Percentiles rank a stretch among this genome's conserved stretches.
These are phyloP conservation scores for Drosophila fulvimacula DNA, from an alignment of 2,888 invertebrate genomes.

Conservation along the genomic window DNA sequence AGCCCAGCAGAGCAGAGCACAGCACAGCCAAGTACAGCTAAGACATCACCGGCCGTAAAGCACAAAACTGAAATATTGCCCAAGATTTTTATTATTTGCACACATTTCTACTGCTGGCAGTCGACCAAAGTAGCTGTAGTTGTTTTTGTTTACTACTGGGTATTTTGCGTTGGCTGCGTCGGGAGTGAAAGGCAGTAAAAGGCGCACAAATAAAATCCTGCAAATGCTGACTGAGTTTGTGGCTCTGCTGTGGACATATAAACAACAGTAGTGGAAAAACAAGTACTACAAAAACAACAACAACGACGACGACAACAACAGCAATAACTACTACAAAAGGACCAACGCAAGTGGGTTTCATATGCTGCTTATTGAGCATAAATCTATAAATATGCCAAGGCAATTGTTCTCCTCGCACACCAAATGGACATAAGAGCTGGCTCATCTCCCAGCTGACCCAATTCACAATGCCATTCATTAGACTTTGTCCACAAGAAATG, in stretches of 20 bases:
- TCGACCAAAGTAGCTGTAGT: slow-evolving; percentile 50
- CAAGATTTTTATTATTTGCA: slow-evolving; percentile 71
- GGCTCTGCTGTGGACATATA: slow-evolving; percentile 54
- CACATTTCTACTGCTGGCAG: slow-evolving; percentile 45
- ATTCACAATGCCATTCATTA: slow-evolving; percentile 36
- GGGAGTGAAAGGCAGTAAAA: slow-evolving; percentile 36
- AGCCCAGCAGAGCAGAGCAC: background rate
- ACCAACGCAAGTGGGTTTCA: slow-evolving; percentile 32
- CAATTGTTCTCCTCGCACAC: slow-evolving; percentile 46
- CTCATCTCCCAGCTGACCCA: slow-evolving; percentile 54
- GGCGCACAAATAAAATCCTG: slow-evolving; percentile 47
- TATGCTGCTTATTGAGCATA: slow-evolving; percentile 56
- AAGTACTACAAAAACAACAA: slow-evolving; percentile 33
- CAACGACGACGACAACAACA: slow-evolving; percentile 5
- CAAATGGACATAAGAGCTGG: slow-evolving; percentile 23
- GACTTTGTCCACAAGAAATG: slow-evolving; percentile 12
- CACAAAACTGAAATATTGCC: slow-evolving; percentile 68
- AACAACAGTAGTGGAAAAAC: slow-evolving; percentile 43
- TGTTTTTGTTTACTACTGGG: slow-evolving; percentile 50
- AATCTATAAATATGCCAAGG: slow-evolving; percentile 65
- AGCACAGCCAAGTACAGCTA: slow-evolving; percentile 13
- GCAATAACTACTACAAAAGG: background rate
- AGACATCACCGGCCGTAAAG: slow-evolving; percentile 38
- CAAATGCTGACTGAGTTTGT: slow-evolving; percentile 57
- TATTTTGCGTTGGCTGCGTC: slow-evolving; percentile 31